A percentile compares a stretch with the other conserved stretches of the same genome.
Evolutionary conservation across 2,797 vertebrate species (phyloP).

Genomic region (Octomys mimax): DNA sequence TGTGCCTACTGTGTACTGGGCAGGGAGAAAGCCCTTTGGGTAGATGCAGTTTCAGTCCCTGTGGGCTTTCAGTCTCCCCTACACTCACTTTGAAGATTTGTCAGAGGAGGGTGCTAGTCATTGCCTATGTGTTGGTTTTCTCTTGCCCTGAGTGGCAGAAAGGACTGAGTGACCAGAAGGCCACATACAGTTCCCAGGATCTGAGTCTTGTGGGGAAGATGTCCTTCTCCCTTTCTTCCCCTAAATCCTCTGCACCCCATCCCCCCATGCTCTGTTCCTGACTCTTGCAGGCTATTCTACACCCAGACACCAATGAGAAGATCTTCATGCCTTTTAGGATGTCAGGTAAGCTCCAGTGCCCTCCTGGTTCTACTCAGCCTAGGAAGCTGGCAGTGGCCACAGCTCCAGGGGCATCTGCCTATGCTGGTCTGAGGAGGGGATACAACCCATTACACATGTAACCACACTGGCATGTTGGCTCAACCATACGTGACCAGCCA

Average conservation of each 20-base stretch:
- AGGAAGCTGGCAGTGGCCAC: neutral
- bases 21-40: neutral
- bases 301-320: slow-evolving; percentile 96
- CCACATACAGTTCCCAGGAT: neutral
- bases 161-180: neutral
- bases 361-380: neutral
- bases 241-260: neutral
- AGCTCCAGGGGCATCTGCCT: neutral
- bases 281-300: slow-evolving; percentile 94
- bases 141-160: neutral
- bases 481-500: neutral
- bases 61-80: neutral
- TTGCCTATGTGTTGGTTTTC: neutral
- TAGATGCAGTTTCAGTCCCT: accelerated
- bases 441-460: accelerated
- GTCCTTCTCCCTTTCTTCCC: neutral
- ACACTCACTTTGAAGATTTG: neutral
- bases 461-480: neutral
- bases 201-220: neutral
- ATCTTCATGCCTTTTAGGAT: slow-evolving; percentile 98
- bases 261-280: neutral
- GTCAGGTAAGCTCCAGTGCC: slow-evolving; percentile 92
- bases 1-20: neutral
- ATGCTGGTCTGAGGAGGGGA: neutral
- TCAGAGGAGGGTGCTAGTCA: neutral